A percentile compares a stretch with the other conserved stretches of the same genome.
phyloP scores from a whole-genome alignment of 2,113 vertebrate genomes.

The Macrotis lagotis region DNA sequence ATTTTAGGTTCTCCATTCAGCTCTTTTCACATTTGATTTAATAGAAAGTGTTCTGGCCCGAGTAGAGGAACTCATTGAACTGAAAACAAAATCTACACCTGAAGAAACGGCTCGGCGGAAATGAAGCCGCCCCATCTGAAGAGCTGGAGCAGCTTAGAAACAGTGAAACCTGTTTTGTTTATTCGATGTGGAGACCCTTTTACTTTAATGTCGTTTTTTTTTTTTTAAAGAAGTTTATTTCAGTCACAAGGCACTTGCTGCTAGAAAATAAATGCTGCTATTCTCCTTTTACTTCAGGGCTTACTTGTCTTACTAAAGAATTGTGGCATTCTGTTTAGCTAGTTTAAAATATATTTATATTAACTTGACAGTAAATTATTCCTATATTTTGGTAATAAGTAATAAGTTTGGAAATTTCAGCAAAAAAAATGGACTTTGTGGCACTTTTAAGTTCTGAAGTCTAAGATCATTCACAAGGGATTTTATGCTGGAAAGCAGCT shows the following conservation, averaged over 20 bases:
- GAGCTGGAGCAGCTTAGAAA: conserved; percentile 29
- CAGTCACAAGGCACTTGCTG: conserved; percentile 23
- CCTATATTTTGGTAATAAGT: neutral
- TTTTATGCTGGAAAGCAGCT: neutral
- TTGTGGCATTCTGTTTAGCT: neutral
- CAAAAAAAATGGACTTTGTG: neutral
- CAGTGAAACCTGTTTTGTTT: conserved; percentile 44
- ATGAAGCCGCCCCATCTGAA: conserved; percentile 67
- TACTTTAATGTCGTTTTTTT: conserved; percentile 51
- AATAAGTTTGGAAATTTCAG: neutral
- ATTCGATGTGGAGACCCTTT: neutral
- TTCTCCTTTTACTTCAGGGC: conserved; percentile 44
- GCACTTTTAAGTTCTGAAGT: neutral
- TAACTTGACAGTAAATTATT: neutral
- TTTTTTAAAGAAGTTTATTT: conserved; percentile 12
- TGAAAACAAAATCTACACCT: conserved; percentile 84
- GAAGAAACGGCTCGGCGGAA: conserved; percentile 81
- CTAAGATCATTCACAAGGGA: neutral
- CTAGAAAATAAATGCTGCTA: conserved; percentile 59
- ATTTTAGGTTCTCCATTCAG: conserved; percentile 92
- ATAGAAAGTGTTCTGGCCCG: conserved; percentile 95
- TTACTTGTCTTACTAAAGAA: neutral
- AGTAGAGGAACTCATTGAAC: conserved; percentile 93
- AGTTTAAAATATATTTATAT: neutral
- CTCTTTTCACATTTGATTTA: conserved; percentile 95